These are phyloP conservation scores for Xestoiulus laeticollis DNA, from an alignment of 2,888 invertebrate species.

Conservation along the genomic window DNA sequence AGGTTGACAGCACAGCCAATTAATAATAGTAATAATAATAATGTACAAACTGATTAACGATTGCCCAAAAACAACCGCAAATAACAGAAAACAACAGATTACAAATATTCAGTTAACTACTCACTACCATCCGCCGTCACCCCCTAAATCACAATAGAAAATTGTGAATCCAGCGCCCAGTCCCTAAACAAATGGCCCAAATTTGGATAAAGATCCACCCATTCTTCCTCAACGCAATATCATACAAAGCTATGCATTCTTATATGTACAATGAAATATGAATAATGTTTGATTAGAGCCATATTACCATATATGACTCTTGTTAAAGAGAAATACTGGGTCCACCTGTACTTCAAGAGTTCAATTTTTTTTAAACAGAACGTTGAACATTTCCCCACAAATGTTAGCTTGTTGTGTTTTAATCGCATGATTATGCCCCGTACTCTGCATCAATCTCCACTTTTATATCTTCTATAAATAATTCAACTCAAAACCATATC, in stretches of 20 bases:
- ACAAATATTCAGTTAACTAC: conserved; percentile 6
- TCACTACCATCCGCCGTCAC: not conserved
- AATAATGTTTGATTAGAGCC: not conserved
- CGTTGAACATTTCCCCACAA: not conserved
- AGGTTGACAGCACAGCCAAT: not conserved
- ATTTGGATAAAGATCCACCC: conserved; percentile 13
- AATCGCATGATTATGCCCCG: too few species aligned
- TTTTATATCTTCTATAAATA: too few species aligned
- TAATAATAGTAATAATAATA: conserved; percentile 16
- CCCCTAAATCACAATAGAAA: not conserved
- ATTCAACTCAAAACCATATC: too few species aligned
- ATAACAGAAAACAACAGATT: conserved; percentile 20
- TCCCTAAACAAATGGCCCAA: not conserved
- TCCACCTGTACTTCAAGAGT: not conserved
- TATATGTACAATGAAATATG: conserved; percentile 13
- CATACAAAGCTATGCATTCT: conserved; percentile 14
- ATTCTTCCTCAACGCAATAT: conserved; percentile 2
- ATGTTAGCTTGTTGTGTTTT: not conserved
- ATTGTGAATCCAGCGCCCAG: not conserved
- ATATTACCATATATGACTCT: not conserved
- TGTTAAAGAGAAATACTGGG: not conserved
- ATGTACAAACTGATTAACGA: conserved; percentile 29
- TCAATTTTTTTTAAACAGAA: not conserved
- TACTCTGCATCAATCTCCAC: too few species aligned
- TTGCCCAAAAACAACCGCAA: conserved; percentile 6